These are phyloP conservation scores for Parapristionchus giblindavisi DNA, from an alignment of 2,888 invertebrate species.

Conservation along the genomic window DNA sequence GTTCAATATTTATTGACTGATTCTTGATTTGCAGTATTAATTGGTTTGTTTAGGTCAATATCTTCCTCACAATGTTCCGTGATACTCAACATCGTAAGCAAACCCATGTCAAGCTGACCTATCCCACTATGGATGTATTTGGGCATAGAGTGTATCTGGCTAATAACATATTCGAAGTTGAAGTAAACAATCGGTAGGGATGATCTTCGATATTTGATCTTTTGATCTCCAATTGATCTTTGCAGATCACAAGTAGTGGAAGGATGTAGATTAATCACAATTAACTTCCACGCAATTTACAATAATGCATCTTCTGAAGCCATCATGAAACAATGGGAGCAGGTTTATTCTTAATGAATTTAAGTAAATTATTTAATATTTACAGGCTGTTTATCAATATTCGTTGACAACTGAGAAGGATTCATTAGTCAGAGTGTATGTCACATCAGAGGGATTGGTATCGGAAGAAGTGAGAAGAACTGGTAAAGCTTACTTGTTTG, in stretches of 20 bases:
- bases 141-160: conserved; percentile 68
- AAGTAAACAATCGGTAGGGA: conserved; percentile 62
- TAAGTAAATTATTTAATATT: neutral
- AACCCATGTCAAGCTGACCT: conserved; percentile 57
- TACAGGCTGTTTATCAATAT: conserved; percentile 62
- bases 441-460: conserved; percentile 66
- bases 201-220: neutral
- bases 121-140: conserved; percentile 69
- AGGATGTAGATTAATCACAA: conserved; percentile 60
- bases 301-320: conserved; percentile 58
- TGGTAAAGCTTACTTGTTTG: conserved; percentile 44
- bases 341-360: conserved; percentile 37
- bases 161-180: conserved; percentile 68
- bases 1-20: neutral
- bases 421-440: conserved; percentile 59
- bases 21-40: conserved; percentile 18
- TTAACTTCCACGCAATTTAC: conserved; percentile 69
- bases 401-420: conserved; percentile 56
- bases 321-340: conserved; percentile 68
- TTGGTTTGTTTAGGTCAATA: conserved; percentile 49
- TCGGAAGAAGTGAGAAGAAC: conserved; percentile 68
- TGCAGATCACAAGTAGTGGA: conserved; percentile 64
- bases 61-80: conserved; percentile 67
- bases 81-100: conserved; percentile 46
- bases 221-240: neutral